These are phyloP conservation scores for Phrynocephalus vlangalii DNA, from an alignment of 2,797 vertebrate species.

Conservation along the genomic window DNA sequence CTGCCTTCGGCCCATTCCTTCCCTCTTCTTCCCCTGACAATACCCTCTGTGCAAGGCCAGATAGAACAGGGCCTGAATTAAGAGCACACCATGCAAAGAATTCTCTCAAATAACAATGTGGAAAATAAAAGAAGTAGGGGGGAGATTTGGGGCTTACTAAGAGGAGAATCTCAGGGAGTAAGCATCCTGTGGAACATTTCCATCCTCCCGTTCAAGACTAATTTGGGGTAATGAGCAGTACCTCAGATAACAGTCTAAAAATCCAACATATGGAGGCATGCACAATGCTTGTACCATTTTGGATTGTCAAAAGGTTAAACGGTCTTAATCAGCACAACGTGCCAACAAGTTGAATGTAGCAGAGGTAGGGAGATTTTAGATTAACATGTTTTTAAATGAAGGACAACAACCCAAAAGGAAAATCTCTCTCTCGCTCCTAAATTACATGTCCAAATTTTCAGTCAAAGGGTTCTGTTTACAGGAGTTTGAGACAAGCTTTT, in stretches of 20 bases:
- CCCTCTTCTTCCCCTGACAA: conserved; percentile 2
- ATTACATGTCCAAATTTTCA: not conserved
- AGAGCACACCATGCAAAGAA: not conserved
- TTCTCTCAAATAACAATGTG: not conserved
- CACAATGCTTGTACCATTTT: not conserved
- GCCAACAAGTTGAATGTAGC: not conserved
- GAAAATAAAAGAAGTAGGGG: not conserved
- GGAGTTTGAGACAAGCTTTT: not conserved
- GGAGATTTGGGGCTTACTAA: not conserved
- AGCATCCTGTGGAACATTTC: not conserved
- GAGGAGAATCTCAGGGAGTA: not conserved
- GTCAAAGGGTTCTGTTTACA: conserved; percentile 27
- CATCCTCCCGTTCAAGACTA: not conserved
- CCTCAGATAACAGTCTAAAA: not conserved
- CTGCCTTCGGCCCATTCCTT: not conserved
- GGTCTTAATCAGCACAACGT: not conserved
- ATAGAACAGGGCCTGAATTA: not conserved
- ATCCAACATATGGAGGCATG: not conserved
- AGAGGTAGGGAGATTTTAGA: not conserved
- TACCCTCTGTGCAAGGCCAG: not conserved
- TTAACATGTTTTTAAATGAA: not conserved
- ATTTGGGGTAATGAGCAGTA: not conserved
- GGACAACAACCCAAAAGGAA: not conserved
- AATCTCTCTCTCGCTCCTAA: not conserved
- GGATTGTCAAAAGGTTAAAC: not conserved